Percentiles rank a stretch among this genome's conserved stretches.
Evolutionary conservation across 2,888 invertebrate genomes (phyloP).

Genomic region (Tenthredo notha): DNA sequence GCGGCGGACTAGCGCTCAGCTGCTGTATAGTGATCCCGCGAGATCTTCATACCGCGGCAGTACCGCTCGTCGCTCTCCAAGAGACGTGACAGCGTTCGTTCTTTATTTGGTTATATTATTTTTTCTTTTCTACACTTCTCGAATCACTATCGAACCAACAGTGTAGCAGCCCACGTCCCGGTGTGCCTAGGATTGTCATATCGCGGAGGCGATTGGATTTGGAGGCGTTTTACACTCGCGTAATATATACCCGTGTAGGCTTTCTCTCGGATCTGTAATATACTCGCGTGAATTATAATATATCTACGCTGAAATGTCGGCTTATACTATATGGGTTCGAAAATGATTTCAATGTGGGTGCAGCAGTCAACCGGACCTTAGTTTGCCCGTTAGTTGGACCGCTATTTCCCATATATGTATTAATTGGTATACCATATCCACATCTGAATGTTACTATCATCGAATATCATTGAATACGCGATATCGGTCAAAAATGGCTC

Average conservation of each 20-base stretch:
- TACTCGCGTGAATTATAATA: background rate
- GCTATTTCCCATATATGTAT: background rate
- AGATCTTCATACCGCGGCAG: conserved; percentile 11
- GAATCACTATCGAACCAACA: background rate
- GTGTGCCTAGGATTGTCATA: background rate
- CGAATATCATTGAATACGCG: background rate
- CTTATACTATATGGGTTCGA: background rate
- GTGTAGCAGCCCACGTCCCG: background rate
- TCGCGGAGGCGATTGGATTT: background rate
- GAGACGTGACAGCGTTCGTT: background rate
- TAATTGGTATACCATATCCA: background rate
- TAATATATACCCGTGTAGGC: background rate
- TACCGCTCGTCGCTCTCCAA: background rate
- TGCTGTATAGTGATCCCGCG: background rate
- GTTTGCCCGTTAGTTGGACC: background rate
- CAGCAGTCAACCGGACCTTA: background rate
- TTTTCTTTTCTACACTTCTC: background rate
- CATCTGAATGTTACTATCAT: background rate
- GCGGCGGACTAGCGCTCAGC: background rate
- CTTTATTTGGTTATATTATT: background rate
- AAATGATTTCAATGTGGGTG: background rate
- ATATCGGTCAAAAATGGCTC: background rate
- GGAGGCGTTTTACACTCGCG: background rate
- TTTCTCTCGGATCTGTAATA: background rate
- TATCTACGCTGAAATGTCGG: background rate